Evolutionary conservation across 1,140 invertebrate species (phyloP).

Genomic region (Diorhabda carinulata): DNA sequence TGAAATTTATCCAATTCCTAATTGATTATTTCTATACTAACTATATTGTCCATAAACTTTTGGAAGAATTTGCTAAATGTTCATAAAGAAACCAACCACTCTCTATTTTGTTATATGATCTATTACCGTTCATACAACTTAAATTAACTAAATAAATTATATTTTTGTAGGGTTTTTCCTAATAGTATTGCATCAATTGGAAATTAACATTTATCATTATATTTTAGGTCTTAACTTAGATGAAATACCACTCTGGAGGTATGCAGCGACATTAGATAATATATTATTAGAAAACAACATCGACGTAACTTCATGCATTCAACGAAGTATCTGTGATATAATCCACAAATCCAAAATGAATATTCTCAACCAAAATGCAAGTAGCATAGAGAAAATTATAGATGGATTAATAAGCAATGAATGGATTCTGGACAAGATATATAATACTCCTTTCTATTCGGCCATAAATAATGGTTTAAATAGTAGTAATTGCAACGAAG

Average conservation of each 20-base stretch:
- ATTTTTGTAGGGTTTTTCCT: too few species aligned
- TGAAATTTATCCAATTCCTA: too few species aligned
- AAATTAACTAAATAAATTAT: too few species aligned
- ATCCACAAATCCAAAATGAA: conserved; percentile 36
- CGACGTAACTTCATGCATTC: conserved; percentile 40
- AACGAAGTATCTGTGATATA: conserved; percentile 36
- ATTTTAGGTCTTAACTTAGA: conserved; percentile 10
- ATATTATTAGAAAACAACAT: conserved; percentile 37
- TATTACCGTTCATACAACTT: too few species aligned
- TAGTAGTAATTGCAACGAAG: conserved; percentile 28
- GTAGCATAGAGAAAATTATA: conserved; percentile 42
- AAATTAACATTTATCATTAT: too few species aligned
- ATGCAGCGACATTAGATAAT: conserved; percentile 30
- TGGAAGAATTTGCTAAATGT: too few species aligned
- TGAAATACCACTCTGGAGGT: conserved; percentile 16
- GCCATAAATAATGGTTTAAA: conserved; percentile 32
- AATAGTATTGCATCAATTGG: too few species aligned
- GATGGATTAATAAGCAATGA: conserved; percentile 40
- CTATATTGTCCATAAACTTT: too few species aligned
- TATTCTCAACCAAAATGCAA: conserved; percentile 31
- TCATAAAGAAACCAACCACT: too few species aligned
- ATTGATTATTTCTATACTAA: too few species aligned
- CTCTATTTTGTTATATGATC: too few species aligned
- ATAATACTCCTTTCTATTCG: conserved; percentile 31
- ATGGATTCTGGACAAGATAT: conserved; percentile 33